These are phyloP conservation scores for Camponotus floridanus DNA, from an alignment of 1,140 invertebrate genomes.

Conservation along the genomic window DNA sequence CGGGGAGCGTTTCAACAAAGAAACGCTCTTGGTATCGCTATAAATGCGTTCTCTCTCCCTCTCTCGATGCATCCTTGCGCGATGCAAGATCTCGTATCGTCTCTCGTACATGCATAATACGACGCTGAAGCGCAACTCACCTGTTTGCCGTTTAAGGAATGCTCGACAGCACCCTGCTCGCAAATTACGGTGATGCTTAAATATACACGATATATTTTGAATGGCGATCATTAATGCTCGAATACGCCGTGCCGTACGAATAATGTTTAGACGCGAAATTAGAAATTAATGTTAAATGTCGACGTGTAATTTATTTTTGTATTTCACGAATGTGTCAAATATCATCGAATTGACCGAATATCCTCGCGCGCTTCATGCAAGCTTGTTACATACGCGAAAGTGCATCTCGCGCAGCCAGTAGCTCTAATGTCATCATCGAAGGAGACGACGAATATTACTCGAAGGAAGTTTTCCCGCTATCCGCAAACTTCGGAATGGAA, in stretches of 20 bases:
- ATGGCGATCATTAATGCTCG: neutral
- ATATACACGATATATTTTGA: neutral
- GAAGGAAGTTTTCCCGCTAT: slow-evolving; percentile 12
- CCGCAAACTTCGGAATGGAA: slow-evolving; percentile 44
- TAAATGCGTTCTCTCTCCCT: no score
- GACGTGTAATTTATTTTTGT: neutral
- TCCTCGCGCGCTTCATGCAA: slow-evolving; percentile 6
- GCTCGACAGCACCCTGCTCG: neutral
- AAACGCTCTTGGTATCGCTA: slow-evolving; percentile 8
- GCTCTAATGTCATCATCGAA: slow-evolving; percentile 44
- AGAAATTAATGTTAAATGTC: neutral
- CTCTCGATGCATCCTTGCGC: neutral
- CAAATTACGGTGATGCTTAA: neutral
- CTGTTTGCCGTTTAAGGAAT: slow-evolving; percentile 3
- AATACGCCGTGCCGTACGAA: neutral
- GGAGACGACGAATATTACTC: slow-evolving; percentile 47
- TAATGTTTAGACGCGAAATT: neutral
- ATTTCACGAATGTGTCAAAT: neutral
- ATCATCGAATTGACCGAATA: neutral
- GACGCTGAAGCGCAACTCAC: slow-evolving; percentile 18
- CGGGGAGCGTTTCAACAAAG: slow-evolving; percentile 42
- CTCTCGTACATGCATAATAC: neutral
- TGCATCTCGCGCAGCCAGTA: slow-evolving; percentile 21
- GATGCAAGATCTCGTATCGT: slow-evolving; percentile 17
- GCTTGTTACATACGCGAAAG: neutral